Evolutionary conservation across 1,140 invertebrate genomes (phyloP).

Genomic region (Platorchestia sp.): DNA sequence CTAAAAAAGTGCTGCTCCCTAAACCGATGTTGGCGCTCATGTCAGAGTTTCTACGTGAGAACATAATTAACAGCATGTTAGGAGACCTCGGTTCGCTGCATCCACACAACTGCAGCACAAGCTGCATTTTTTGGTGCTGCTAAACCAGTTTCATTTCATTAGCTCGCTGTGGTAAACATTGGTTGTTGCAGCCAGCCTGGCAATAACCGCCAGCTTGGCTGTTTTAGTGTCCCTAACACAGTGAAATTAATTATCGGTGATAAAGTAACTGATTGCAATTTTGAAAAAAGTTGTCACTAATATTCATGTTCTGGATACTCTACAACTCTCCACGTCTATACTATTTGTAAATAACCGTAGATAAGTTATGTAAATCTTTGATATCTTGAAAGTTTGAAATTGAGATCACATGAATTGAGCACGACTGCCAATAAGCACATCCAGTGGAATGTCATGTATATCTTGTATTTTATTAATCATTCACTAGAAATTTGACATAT

Average conservation of each 20-base stretch:
- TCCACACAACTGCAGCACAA: neutral
- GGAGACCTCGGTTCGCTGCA: neutral
- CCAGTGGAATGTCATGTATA: too few species aligned
- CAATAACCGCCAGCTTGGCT: neutral
- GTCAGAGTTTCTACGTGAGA: neutral
- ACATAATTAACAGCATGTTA: neutral
- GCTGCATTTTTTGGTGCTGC: neutral
- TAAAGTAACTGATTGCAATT: neutral
- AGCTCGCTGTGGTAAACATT: neutral
- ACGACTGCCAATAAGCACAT: too few species aligned
- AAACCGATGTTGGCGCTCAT: neutral
- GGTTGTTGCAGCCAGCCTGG: neutral
- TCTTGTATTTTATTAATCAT: too few species aligned
- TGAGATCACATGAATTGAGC: too few species aligned
- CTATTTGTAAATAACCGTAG: neutral
- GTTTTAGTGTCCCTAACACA: neutral
- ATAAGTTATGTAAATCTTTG: neutral
- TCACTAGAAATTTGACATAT: too few species aligned
- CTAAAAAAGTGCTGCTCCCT: neutral
- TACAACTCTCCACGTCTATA: neutral
- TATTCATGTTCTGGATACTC: neutral
- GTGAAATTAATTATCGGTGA: neutral
- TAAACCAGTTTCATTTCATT: neutral
- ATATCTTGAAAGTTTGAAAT: too few species aligned
- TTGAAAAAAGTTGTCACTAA: neutral